Conservation (phyloP, 2,888 invertebrate species). For the Cephalotes varians region DNA sequence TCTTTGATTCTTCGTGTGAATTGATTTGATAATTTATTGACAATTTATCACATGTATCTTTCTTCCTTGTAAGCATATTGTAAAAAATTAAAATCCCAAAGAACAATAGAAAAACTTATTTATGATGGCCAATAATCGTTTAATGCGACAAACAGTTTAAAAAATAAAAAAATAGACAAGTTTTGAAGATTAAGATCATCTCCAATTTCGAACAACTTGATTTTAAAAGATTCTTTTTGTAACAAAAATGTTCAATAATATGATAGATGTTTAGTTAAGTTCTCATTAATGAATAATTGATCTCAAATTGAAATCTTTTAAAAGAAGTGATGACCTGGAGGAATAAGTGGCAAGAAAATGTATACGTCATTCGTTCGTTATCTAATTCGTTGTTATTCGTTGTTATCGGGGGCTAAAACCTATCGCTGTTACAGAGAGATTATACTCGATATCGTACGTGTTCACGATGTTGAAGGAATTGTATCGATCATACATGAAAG, state of each 20-base stretch:
- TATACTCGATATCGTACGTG: conserved; percentile 69
- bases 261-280: neutral
- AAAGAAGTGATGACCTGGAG: neutral
- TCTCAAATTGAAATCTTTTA: neutral
- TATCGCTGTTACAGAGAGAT: conserved; percentile 35
- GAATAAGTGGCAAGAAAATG: neutral
- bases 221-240: neutral
- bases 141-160: neutral
- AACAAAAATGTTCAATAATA: neutral
- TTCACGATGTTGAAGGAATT: conserved; percentile 49
- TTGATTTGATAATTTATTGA: neutral
- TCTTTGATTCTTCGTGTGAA: neutral
- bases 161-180: neutral
- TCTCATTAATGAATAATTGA: neutral
- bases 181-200: neutral
- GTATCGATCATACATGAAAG: neutral
- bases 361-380: neutral
- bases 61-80: neutral
- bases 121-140: neutral
- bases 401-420: no score
- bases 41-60: neutral
- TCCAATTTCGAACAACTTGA: neutral
- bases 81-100: neutral
- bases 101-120: neutral
- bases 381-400: no score